Percentiles rank a stretch among this genome's conserved stretches.
These are phyloP conservation scores for Athripsodes cinereus DNA, from an alignment of 2,888 invertebrate species.

Conservation along the genomic window DNA sequence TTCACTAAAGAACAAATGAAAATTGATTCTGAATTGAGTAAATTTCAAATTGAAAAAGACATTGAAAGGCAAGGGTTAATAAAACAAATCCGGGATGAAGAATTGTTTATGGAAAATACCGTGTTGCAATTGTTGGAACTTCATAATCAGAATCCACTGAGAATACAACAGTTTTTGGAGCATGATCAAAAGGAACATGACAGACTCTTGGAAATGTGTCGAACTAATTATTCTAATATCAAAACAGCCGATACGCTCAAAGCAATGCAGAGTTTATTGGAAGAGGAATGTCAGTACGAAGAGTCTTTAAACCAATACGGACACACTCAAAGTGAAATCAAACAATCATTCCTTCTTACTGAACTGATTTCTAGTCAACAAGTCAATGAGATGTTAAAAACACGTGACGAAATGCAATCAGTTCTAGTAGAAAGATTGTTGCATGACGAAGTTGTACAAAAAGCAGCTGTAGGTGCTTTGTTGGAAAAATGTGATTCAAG, in stretches of 20 bases:
- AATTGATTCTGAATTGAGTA: slow-evolving; percentile 60
- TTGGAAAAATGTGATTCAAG: slow-evolving; percentile 68
- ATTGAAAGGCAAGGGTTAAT: slow-evolving; percentile 54
- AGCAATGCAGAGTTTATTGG: slow-evolving; percentile 64
- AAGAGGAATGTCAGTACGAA: slow-evolving; percentile 58
- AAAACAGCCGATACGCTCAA: slow-evolving; percentile 62
- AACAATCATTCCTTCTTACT: slow-evolving; percentile 50
- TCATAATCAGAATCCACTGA: slow-evolving; percentile 53
- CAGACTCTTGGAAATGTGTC: slow-evolving; percentile 54
- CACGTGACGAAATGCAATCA: slow-evolving; percentile 56
- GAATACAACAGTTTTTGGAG: slow-evolving; percentile 57
- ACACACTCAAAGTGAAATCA: slow-evolving; percentile 57
- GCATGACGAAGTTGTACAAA: slow-evolving; percentile 65
- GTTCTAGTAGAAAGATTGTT: slow-evolving; percentile 55
- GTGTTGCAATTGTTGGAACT: slow-evolving; percentile 59
- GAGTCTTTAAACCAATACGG: slow-evolving; percentile 57
- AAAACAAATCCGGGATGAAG: slow-evolving; percentile 57
- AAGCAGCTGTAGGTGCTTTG: slow-evolving; percentile 63
- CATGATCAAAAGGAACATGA: slow-evolving; percentile 63
- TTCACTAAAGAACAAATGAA: slow-evolving; percentile 58
- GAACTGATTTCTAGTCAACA: slow-evolving; percentile 58
- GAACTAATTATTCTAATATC: slow-evolving; percentile 52
- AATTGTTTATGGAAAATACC: slow-evolving; percentile 56
- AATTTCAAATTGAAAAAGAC: slow-evolving; percentile 63
- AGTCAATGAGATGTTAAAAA: slow-evolving; percentile 53